phyloP scores from a whole-genome alignment of 2,113 vertebrate species.

The Alethe castanea region DNA sequence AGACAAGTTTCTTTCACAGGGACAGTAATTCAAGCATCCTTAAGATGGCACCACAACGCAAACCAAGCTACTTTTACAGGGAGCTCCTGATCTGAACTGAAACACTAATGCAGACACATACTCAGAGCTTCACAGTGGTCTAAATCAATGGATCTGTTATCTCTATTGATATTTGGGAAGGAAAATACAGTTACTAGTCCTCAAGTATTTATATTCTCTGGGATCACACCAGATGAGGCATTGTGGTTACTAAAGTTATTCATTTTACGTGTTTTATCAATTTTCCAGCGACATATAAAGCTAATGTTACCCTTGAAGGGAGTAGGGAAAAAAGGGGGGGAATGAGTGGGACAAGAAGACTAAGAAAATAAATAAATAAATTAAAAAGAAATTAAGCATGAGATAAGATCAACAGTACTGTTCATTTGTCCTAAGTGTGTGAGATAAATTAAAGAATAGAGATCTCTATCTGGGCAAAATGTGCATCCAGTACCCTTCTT shows the following conservation, averaged over 20 bases:
- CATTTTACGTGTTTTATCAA: background rate
- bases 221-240: background rate
- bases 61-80: background rate
- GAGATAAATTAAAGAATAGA: constrained; percentile 62
- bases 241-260: background rate
- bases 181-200: background rate
- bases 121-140: background rate
- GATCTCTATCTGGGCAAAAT: constrained; percentile 53
- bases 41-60: constrained; percentile 47
- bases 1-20: background rate
- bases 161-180: background rate
- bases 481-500: constrained; percentile 45
- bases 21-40: constrained; percentile 26
- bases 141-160: background rate
- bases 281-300: background rate
- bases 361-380: background rate
- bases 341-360: fast-evolving
- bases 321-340: background rate
- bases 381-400: constrained; percentile 43
- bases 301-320: background rate
- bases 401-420: constrained; percentile 52
- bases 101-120: background rate
- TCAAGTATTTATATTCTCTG: background rate
- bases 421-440: constrained; percentile 52
- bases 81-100: background rate